A percentile compares a stretch with the other conserved stretches of the same genome.
These are phyloP conservation scores for Ennomos quercinarius DNA, from an alignment of 2,888 invertebrate genomes.

Conservation along the genomic window DNA sequence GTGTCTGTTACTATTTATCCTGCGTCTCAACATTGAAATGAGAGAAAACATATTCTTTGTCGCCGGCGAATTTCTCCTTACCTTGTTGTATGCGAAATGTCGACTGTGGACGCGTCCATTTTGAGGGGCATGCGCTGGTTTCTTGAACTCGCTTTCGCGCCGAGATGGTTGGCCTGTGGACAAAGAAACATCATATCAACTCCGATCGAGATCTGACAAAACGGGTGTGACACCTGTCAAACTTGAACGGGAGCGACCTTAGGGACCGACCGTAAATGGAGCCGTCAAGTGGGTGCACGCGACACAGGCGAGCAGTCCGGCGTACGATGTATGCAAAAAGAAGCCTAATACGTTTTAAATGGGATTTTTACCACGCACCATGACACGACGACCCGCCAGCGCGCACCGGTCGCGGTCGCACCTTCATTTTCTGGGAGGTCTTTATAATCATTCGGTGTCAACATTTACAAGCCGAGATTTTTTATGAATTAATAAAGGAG, in stretches of 20 bases:
- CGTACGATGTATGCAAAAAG: constrained; percentile 32
- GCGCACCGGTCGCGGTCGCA: constrained; percentile 29
- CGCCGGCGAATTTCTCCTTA: constrained; percentile 46
- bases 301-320: constrained; percentile 21
- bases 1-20: constrained; percentile 54
- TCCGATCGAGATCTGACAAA: constrained; percentile 21
- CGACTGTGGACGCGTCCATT: constrained; percentile 79
- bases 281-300: constrained; percentile 28
- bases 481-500: constrained; percentile 70
- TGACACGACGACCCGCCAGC: constrained; percentile 24
- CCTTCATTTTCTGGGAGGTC: constrained; percentile 45
- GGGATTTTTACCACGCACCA: constrained; percentile 33
- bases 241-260: constrained; percentile 25
- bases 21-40: constrained; percentile 38
- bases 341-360: constrained; percentile 19
- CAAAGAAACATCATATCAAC: constrained; percentile 46
- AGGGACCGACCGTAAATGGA: constrained; percentile 25
- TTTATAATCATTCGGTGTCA: constrained; percentile 57
- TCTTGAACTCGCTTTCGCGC: constrained; percentile 87
- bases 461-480: constrained; percentile 55
- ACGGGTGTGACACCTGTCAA: constrained; percentile 35
- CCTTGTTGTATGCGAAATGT: constrained; percentile 75
- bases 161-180: constrained; percentile 79
- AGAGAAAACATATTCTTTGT: constrained; percentile 33
- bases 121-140: constrained; percentile 84